phyloP scores from a whole-genome alignment of 2,888 invertebrate species.

The Oscheius onirici region DNA sequence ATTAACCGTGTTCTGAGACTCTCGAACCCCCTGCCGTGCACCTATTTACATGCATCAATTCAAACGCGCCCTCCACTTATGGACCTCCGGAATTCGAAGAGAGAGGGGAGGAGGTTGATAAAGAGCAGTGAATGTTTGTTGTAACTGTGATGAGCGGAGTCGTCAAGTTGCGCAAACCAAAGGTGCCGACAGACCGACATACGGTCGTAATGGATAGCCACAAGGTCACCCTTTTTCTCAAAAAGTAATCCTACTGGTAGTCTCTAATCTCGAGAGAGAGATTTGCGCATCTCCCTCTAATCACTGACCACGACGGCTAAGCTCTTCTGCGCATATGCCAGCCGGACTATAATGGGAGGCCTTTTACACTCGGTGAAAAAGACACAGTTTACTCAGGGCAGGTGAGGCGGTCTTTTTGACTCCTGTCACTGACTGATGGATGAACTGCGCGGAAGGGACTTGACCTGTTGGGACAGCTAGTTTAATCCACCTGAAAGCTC shows the following conservation, averaged over 20 bases:
- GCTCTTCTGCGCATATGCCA: conserved; percentile 20
- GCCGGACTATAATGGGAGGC: neutral
- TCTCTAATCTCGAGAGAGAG: neutral
- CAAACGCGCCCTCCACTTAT: conserved; percentile 2
- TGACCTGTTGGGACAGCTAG: neutral
- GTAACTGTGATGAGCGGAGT: conserved; percentile 5
- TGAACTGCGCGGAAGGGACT: conserved; percentile 3
- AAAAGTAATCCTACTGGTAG: conserved; percentile 8
- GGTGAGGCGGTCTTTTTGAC: conserved; percentile 31
- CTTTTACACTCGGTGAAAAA: neutral
- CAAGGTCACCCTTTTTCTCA: conserved; percentile 13
- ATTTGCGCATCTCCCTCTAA: conserved; percentile 28
- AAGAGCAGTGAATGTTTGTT: conserved; percentile 4
- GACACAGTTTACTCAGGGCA: conserved; percentile 15
- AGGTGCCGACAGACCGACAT: conserved; percentile 9
- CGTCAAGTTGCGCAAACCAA: conserved; percentile 28
- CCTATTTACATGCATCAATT: conserved; percentile 32
- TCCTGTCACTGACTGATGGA: conserved; percentile 26
- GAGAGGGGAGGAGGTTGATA: neutral
- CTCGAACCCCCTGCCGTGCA: conserved; percentile 20
- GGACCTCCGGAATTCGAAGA: neutral
- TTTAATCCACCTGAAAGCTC: conserved; percentile 31
- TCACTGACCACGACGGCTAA: conserved; percentile 33
- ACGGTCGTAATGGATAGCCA: conserved; percentile 23
- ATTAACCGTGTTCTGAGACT: conserved; percentile 32